A percentile compares a stretch with the other conserved stretches of the same genome.
These are phyloP conservation scores for Petrolisthes cinctipes DNA, from an alignment of 2,888 invertebrate species.

Conservation along the genomic window DNA sequence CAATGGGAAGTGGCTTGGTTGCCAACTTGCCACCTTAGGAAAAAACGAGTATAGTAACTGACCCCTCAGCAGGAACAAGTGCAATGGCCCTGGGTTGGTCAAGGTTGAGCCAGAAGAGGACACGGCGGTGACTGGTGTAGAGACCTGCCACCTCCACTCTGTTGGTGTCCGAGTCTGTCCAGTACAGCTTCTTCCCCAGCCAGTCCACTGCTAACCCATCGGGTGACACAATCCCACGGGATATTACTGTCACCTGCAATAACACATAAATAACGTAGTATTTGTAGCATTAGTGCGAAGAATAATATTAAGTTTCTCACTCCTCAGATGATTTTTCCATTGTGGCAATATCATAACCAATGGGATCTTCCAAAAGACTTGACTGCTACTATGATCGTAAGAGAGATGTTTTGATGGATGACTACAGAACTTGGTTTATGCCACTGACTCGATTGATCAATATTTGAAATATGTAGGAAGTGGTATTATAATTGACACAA, in stretches of 20 bases:
- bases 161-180: constrained; percentile 59
- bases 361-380: background rate
- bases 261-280: background rate
- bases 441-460: background rate
- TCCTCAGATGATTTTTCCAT: background rate
- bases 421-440: background rate
- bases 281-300: background rate
- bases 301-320: background rate
- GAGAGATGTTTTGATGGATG: background rate
- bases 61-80: constrained; percentile 63
- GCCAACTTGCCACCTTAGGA: no score
- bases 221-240: constrained; percentile 55
- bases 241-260: constrained; percentile 54
- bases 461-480: constrained; percentile 5
- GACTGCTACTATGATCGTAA: background rate
- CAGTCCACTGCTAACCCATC: constrained; percentile 62
- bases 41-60: background rate
- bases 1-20: no score
- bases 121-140: constrained; percentile 46
- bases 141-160: constrained; percentile 61
- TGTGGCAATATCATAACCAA: background rate
- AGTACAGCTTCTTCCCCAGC: constrained; percentile 56
- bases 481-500: background rate
- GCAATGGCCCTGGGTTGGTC: constrained; percentile 60
- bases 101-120: constrained; percentile 62